Conservation (phyloP, 2,888 invertebrate genomes). For the Lycocerus yunnanus region DNA sequence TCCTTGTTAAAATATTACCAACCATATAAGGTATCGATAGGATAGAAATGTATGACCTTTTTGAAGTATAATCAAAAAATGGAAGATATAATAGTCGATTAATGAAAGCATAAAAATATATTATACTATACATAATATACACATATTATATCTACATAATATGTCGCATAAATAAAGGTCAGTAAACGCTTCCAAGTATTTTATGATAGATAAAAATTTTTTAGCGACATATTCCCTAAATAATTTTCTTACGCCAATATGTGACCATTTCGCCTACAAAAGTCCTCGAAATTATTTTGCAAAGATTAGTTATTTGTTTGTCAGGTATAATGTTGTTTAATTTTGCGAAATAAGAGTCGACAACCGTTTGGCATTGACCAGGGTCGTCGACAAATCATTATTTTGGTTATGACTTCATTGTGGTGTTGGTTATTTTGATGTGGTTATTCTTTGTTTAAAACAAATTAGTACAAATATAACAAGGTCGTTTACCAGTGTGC, state of each 20-base stretch:
- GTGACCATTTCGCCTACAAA: slow-evolving; percentile 5
- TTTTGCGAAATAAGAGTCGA: slow-evolving; percentile 58
- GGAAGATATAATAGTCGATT: neutral
- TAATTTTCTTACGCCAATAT: slow-evolving; percentile 5
- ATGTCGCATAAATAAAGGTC: neutral
- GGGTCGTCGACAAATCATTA: slow-evolving; percentile 47
- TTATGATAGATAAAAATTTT: neutral
- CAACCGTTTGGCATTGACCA: slow-evolving; percentile 54
- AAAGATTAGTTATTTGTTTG: slow-evolving; percentile 26
- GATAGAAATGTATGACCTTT: neutral
- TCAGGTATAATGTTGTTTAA: slow-evolving; percentile 33
- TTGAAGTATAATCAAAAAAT: neutral
- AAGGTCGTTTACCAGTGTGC: slow-evolving; percentile 19
- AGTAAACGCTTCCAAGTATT: neutral
- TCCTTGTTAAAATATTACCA: neutral
- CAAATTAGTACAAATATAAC: slow-evolving; percentile 20
- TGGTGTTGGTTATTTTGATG: slow-evolving; percentile 29
- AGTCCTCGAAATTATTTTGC: slow-evolving; percentile 3
- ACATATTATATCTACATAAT: too few species aligned
- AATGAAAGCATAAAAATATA: neutral
- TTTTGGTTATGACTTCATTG: slow-evolving; percentile 34
- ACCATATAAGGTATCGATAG: neutral
- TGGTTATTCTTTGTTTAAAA: slow-evolving; percentile 35
- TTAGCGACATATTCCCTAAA: neutral
- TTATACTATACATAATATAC: too few species aligned